Evolutionary conservation across 2,113 vertebrate species (phyloP), one percentile per base, ranked within the genome.

Genomic region (Centropristis striata): DNA sequence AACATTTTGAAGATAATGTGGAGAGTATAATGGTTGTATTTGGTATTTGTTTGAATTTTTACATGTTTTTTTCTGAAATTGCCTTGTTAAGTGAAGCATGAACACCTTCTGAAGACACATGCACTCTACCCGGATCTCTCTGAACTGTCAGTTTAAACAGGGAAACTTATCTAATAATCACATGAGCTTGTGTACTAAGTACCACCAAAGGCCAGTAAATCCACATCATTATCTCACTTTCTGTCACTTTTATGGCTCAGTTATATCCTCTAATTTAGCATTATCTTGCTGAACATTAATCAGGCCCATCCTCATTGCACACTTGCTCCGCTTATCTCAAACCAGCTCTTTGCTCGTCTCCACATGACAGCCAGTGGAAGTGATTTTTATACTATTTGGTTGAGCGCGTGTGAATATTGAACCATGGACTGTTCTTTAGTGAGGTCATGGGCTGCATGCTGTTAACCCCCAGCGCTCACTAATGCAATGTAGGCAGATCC

Each of bases 241-340:
- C 53, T 85, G 72, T 65, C 42, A 76, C 70, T 66, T 89, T 86
- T 89, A 89, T 82, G 13, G 78, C 69, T 72, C 54, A 28, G 64
- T 65, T 49, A 60, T 71, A 82, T 85, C 85, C 42, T 84, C 66
- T 88, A 55, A 72, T 84, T 80, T 58, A 44, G 39, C 60, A 65
- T 81, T 36, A 75, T 72, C 76, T 82, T 75, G 71, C 61, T 75
- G 70, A 83, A 65, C 86, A 78, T 88, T 86, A 78, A 86, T 88
- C 86, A 59, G 57, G 73, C 47, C 55, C 50, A 57, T 84, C 75
- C 59, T 84, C 42, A 6, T 23, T 69, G 57, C 61, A 60, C 74
- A 74, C 61, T 73, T 51, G 77, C 44, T 63, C 63, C 54, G 66
- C 71, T 82, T 87, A 78, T 82, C 64, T 78, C 39, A 28, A 13